Conservation (phyloP, 2,113 vertebrate genomes). For the Thinocorus orbignyianus region DNA sequence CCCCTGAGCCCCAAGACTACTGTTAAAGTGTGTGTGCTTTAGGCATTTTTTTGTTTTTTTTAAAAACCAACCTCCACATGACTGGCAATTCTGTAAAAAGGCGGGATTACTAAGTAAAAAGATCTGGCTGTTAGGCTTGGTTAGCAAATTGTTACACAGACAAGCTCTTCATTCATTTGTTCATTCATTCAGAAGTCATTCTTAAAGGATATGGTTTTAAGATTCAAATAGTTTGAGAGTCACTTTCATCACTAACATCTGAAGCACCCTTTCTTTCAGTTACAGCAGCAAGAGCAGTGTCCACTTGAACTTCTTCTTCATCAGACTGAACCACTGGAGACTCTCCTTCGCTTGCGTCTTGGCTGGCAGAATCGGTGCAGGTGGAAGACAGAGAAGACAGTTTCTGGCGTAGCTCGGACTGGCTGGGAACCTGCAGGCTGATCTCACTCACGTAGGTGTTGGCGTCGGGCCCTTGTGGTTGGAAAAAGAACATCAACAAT, state of each 20-base stretch:
- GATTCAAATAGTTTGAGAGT: constrained; percentile 72
- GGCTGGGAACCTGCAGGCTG: constrained; percentile 86
- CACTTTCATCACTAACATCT: constrained; percentile 89
- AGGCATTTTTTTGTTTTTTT: constrained; percentile 3
- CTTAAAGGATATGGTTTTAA: constrained; percentile 1
- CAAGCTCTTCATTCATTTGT: constrained; percentile 54
- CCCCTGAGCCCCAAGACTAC: constrained; percentile 59
- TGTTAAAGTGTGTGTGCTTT: constrained; percentile 57
- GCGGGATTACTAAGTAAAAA: constrained; percentile 44
- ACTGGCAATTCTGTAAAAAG: constrained; percentile 55
- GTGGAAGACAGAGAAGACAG: constrained; percentile 81
- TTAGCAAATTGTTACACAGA: constrained; percentile 44
- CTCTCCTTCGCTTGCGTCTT: constrained; percentile 79
- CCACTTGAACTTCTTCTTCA: constrained; percentile 85
- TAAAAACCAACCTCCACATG: constrained; percentile 27
- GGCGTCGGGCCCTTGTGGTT: constrained; percentile 77
- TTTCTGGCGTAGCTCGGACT: constrained; percentile 78
- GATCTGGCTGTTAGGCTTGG: constrained; percentile 31
- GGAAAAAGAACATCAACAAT: neutral
- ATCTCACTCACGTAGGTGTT: constrained; percentile 78
- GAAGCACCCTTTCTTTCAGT: constrained; percentile 65
- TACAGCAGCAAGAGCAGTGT: constrained; percentile 78
- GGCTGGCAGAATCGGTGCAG: constrained; percentile 81
- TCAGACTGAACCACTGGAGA: constrained; percentile 81
- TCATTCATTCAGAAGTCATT: constrained; percentile 60